These are phyloP conservation scores for Alcedo quadribrachys DNA, from an alignment of 2,797 vertebrate genomes.

Conservation along the genomic window DNA sequence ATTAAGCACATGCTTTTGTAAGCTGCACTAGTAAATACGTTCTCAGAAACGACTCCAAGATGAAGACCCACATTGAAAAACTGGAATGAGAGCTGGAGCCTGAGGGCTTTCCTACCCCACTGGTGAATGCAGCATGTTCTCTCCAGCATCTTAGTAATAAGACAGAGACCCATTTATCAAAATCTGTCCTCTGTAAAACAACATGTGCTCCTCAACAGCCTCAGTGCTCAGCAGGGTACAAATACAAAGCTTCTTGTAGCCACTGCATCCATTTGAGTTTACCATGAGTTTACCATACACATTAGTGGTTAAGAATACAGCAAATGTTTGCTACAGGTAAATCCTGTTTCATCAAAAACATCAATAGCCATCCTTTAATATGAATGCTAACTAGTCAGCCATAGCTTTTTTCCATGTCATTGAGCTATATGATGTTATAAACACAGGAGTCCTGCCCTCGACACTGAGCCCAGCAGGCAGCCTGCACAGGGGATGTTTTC, in stretches of 20 bases:
- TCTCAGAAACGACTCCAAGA: slow-evolving; percentile 14
- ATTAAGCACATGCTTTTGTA: slow-evolving; percentile 29
- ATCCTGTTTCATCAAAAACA: background rate
- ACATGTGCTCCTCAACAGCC: background rate
- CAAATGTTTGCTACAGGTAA: background rate
- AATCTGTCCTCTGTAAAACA: slow-evolving; percentile 10
- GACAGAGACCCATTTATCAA: slow-evolving; percentile 44
- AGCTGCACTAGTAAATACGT: background rate
- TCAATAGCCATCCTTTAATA: background rate
- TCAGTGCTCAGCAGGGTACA: background rate
- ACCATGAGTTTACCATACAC: background rate
- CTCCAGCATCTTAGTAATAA: background rate
- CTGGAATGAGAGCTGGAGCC: background rate
- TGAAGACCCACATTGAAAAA: slow-evolving; percentile 9
- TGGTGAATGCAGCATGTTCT: slow-evolving; percentile 22
- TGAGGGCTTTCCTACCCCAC: slow-evolving; percentile 27
- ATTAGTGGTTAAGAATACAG: background rate
- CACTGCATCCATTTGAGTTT: background rate
- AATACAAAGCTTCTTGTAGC: background rate
- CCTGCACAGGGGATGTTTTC: background rate
- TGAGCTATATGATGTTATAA: rapidly evolving
- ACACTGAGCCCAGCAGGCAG: background rate
- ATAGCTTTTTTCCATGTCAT: background rate
- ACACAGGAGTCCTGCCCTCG: background rate
- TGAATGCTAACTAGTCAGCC: background rate